Evolutionary conservation across 2,113 vertebrate species (phyloP).

Genomic region (Piaya cayana): DNA sequence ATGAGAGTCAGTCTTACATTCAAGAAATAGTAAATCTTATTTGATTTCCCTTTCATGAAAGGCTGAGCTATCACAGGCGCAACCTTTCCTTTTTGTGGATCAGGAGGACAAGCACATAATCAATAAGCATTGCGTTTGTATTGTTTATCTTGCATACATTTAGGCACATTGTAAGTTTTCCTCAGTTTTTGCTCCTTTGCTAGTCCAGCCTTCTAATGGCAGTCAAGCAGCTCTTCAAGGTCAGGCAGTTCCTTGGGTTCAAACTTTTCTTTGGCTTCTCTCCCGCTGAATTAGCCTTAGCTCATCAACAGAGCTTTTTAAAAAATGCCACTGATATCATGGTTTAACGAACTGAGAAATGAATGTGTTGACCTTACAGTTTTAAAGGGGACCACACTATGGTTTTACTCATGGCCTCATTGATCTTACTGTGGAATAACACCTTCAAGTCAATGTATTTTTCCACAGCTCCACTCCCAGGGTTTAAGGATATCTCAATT

Average conservation of each 20-base stretch:
- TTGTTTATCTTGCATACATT: rapidly evolving
- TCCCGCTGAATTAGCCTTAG: slow-evolving; percentile 41
- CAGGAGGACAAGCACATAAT: neutral
- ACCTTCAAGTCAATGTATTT: neutral
- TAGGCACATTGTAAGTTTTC: neutral
- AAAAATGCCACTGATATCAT: neutral
- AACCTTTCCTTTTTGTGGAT: neutral
- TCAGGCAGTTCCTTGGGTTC: neutral
- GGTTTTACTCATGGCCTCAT: neutral
- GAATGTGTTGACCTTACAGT: slow-evolving; percentile 20
- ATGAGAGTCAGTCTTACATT: neutral
- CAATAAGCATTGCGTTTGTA: neutral
- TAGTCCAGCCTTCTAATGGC: neutral
- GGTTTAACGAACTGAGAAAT: slow-evolving; percentile 59
- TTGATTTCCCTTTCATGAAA: slow-evolving; percentile 31
- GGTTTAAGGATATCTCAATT: neutral
- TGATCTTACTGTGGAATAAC: neutral
- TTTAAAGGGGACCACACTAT: neutral
- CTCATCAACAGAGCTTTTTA: slow-evolving; percentile 50
- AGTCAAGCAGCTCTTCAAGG: slow-evolving; percentile 2
- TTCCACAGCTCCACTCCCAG: neutral
- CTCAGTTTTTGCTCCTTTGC: neutral
- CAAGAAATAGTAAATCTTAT: slow-evolving; percentile 25
- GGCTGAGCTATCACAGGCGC: slow-evolving; percentile 2
- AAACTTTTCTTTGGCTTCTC: slow-evolving; percentile 52